Evolutionary conservation across 2,113 vertebrate species (phyloP).

Genomic region (Onychostruthus taczanowskii): DNA sequence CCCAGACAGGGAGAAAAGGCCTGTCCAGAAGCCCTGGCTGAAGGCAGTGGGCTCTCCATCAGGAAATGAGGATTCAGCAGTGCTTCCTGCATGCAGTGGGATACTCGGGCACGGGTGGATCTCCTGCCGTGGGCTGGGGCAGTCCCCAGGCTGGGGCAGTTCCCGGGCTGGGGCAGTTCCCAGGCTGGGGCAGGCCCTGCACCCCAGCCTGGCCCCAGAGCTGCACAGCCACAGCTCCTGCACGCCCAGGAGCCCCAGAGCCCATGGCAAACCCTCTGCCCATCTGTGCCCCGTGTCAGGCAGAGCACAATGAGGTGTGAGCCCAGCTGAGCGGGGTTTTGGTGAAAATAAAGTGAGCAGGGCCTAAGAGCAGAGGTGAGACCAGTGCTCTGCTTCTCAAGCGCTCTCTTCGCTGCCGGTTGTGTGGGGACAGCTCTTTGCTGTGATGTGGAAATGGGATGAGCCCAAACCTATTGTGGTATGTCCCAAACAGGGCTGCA

Average conservation of each 20-base stretch:
- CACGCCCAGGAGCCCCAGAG: not conserved
- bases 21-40: not conserved
- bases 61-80: not conserved
- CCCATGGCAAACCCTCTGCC: not conserved
- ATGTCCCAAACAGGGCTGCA: not conserved
- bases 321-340: not conserved
- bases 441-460: not conserved
- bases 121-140: not conserved
- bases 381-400: not conserved
- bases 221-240: not conserved
- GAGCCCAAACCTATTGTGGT: not conserved
- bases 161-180: not conserved
- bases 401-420: not conserved
- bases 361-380: not conserved
- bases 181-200: not conserved
- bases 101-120: not conserved
- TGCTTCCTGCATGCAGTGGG: not conserved
- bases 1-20: not conserved
- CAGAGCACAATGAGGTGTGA: fast-evolving
- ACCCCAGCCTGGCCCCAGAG: not conserved
- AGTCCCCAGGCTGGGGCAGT: not conserved
- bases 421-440: not conserved
- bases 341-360: not conserved
- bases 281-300: not conserved
- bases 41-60: not conserved